Conservation (phyloP, 2,888 invertebrate genomes). For the Augiades crinisus region DNA sequence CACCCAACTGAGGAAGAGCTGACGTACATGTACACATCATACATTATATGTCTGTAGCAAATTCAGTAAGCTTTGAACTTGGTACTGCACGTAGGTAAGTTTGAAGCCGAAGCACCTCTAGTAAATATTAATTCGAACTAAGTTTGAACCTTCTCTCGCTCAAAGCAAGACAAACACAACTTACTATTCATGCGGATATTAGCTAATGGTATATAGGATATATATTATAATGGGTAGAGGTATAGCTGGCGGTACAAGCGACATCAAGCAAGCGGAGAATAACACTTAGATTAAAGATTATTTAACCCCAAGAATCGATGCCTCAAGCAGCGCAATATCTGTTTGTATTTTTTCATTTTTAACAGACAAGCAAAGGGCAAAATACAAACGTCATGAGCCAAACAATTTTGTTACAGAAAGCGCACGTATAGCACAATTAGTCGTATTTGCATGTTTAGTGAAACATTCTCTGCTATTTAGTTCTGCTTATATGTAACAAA, state of each 20-base stretch:
- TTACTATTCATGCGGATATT: neutral
- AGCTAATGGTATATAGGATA: neutral
- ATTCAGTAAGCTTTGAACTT: conserved; percentile 26
- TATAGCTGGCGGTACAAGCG: too few relatives aligned
- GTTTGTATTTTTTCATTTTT: too few relatives aligned
- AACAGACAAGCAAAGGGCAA: too few relatives aligned
- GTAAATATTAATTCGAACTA: conserved; percentile 61
- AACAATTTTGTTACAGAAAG: too few relatives aligned
- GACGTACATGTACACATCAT: neutral
- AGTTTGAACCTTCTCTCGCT: conserved; percentile 9
- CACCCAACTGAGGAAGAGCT: neutral
- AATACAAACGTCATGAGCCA: too few relatives aligned
- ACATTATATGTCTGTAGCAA: neutral
- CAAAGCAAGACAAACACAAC: conserved; percentile 11
- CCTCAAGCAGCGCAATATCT: too few relatives aligned
- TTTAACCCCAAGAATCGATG: too few relatives aligned
- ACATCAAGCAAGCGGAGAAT: too few relatives aligned
- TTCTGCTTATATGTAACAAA: too few relatives aligned
- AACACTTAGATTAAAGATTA: too few relatives aligned
- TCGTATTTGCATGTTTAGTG: neutral
- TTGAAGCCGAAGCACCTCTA: conserved; percentile 53
- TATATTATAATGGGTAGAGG: too few relatives aligned
- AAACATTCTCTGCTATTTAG: neutral
- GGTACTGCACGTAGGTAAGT: conserved; percentile 51
- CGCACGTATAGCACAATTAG: too few relatives aligned